Base-by-base conservation (phyloP, 2,797 vertebrate species). In the Cirrhinus mrigala region DNA sequence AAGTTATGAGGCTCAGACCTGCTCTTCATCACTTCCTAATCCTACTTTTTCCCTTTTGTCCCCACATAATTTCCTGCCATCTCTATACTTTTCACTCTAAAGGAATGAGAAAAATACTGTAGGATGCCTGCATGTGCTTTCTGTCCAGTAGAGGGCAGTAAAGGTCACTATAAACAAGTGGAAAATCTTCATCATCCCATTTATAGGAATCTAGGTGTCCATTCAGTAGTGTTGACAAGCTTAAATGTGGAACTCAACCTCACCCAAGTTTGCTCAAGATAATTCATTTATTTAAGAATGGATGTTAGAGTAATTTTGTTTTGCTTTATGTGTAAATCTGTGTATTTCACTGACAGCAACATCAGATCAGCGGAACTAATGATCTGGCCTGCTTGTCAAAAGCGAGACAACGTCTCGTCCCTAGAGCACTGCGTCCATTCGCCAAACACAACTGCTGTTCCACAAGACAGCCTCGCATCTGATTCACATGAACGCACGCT, bases 91-190 rank as follows among this genome's bases (percentile, higher is more conserved):
- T 22, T 56, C 14, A 73, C 24, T 58, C 4, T 56, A 20, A 60
- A 82, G 14, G 1, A 9, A 3, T 78, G 33, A 9, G 24, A 10
- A 37, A 52, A 29, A n/a, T 22, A 37, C 48, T 54, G 1, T 37
- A 33, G 15, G 1, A 48, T 33, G 56, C 27, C 0, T 50, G 76
- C 40, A 89, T 82, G 44, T 58, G 50, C 27, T 70, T 27, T 81
- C 0, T 71, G 56, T 82, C 93, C 94, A 92, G 83, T 4, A 89
- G 93, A 90, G 89, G 92, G 91, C 90, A 89, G 85, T 89, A 87
- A 82, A 66, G 78, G 54, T 85, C 79, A 85, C 52, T 56, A 66
- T 74, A 79, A 84, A 69, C 40, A 50, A 52, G 68, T 69, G 29
- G 60, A 69, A 73, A 6, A 52, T 18, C 50, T 44, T 18, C 52